Evolutionary conservation across 2,888 invertebrate species (phyloP), one percentile per base, ranked within the genome.

Genomic region (Drosophila seclusa): DNA sequence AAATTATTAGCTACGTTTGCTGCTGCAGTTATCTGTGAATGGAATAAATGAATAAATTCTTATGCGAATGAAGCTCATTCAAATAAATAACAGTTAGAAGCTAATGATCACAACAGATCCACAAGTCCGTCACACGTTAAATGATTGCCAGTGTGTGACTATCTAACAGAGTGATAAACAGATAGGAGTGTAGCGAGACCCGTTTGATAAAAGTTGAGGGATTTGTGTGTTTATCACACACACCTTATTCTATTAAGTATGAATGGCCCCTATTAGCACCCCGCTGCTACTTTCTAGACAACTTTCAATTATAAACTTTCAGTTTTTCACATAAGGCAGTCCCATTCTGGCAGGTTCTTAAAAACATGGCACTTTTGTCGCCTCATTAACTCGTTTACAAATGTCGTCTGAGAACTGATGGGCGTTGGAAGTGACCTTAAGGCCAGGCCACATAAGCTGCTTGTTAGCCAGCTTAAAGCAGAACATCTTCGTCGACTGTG

Each of bases 221-320:
- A 40, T 55, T 49, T 40, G 5, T 52, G 38, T 65, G 42, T 62
- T 70, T 67, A 68, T 64, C 62, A 71, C 69, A 81, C 64, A 79
- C 57, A 58, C 57, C 72, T 74, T 70, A 36, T 74, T 36, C 67
- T 82, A 85, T 70, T n/a, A 82, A 70, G 78, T 73, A 80, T 63
- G 58, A 76, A 73, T 76, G 53, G 68, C 80, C 73, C 71, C 72
- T 67, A 61, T 70, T 54, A 73, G 32, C 63, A 62, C 65, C 72
- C 59, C 68, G 77, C 48, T 49, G 38, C 66, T 69, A 80, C 82
- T 86, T 86, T 84, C 83, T 83, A 72, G 68, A 48, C 59, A 68
- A 80, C 80, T 80, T 80, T 80, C 77, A 80, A 80, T 80, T 65
- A 83, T 24, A 70, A 72, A 86, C 83, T 84, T 86, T 86, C 87